Evolutionary conservation across 2,113 vertebrate species (phyloP).

Genomic region (Chunga burmeisteri): DNA sequence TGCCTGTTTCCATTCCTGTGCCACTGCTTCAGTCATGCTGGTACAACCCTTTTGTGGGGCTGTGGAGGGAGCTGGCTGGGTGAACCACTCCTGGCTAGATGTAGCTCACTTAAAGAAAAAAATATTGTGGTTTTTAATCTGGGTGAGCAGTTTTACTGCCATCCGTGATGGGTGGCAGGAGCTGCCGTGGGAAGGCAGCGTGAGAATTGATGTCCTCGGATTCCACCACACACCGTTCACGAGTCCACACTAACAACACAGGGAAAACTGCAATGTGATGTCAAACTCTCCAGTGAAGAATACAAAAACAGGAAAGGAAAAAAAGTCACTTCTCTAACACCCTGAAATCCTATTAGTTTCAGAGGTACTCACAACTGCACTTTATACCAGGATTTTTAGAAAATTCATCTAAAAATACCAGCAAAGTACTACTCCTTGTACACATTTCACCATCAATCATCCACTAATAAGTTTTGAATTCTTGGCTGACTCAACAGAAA

Average conservation of each 20-base stretch:
- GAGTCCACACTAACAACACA: neutral
- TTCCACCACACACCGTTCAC: neutral
- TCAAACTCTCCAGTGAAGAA: neutral
- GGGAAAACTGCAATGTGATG: rapidly evolving
- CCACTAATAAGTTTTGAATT: neutral
- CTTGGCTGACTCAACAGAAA: neutral
- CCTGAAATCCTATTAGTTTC: neutral
- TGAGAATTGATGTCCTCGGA: neutral
- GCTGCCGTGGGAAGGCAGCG: neutral
- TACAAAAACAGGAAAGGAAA: neutral
- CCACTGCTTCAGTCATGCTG: neutral
- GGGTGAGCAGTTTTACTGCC: neutral
- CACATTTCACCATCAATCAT: neutral
- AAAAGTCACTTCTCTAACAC: neutral
- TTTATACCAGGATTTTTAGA: neutral
- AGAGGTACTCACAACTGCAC: neutral
- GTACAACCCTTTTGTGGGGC: neutral
- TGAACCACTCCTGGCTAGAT: neutral
- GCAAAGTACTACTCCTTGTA: neutral
- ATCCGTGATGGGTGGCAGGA: neutral
- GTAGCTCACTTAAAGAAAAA: neutral
- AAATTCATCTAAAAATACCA: neutral
- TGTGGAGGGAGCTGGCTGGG: neutral
- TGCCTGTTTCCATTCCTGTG: conserved; percentile 29
- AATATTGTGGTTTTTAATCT: neutral